phyloP scores from a whole-genome alignment of 2,888 invertebrate species.

The Spilosoma lubricipeda region DNA sequence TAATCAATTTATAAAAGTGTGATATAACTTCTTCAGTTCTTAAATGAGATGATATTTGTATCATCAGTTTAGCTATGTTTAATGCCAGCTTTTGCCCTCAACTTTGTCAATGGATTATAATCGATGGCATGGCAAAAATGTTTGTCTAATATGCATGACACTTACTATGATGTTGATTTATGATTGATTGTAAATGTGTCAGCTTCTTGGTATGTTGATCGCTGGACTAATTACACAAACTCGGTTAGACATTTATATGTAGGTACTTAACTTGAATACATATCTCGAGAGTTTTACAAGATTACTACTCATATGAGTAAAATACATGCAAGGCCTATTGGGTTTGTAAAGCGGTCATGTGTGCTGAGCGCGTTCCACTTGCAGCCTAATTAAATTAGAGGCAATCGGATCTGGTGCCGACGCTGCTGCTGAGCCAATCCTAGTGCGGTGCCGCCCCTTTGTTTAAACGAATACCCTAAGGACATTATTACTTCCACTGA shows the following conservation, averaged over 20 bases:
- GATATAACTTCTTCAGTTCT: neutral
- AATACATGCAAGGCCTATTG: constrained; percentile 41
- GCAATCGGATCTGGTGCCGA: constrained; percentile 71
- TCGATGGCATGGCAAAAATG: too few species aligned
- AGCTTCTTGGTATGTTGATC: neutral
- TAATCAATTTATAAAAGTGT: neutral
- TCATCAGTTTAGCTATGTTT: neutral
- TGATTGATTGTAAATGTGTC: neutral
- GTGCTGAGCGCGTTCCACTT: constrained; percentile 74
- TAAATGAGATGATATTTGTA: neutral
- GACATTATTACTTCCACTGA: constrained; percentile 63
- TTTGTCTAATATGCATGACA: neutral
- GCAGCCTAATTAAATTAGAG: constrained; percentile 82
- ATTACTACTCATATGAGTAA: constrained; percentile 42
- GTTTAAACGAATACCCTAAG: constrained; percentile 59
- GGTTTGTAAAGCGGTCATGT: constrained; percentile 60
- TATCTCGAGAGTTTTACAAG: neutral
- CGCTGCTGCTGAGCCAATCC: constrained; percentile 53
- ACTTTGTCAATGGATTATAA: neutral
- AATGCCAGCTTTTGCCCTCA: neutral
- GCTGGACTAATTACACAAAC: neutral
- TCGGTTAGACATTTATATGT: neutral
- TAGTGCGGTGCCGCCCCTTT: constrained; percentile 56
- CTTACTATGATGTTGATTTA: constrained; percentile 6
- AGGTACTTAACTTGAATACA: neutral